Percentiles rank a stretch among this genome's conserved stretches.
phyloP scores from a whole-genome alignment of 2,113 vertebrate species.

The Varanus komodoensis region DNA sequence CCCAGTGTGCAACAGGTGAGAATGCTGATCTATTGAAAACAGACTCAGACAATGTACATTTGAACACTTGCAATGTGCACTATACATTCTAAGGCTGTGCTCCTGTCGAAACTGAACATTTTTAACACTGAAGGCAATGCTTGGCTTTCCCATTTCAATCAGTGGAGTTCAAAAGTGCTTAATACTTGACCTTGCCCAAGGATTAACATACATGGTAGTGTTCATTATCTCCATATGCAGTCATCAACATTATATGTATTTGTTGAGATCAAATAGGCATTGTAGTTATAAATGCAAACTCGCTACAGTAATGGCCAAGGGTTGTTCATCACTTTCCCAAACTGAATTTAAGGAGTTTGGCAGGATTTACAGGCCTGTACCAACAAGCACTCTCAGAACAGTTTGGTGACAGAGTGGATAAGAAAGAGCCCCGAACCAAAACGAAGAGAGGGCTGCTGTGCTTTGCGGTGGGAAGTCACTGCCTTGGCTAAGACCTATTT shows the following conservation, averaged over 20 bases:
- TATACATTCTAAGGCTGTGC: neutral
- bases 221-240: neutral
- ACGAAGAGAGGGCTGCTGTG: neutral
- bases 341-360: neutral
- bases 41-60: neutral
- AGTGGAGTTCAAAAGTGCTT: neutral
- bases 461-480: neutral
- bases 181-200: neutral
- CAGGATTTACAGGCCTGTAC: neutral
- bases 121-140: neutral
- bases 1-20: neutral
- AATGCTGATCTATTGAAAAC: neutral
- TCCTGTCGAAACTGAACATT: neutral
- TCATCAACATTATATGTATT: neutral
- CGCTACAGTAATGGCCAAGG: neutral
- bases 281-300: neutral
- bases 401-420: neutral
- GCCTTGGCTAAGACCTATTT: neutral
- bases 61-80: neutral
- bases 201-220: neutral
- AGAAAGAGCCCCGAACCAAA: neutral
- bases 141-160: neutral
- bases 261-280: neutral
- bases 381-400: neutral
- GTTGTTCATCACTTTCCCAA: neutral